phyloP scores from a whole-genome alignment of 2,113 vertebrate species.

The Rhabdomys dilectus region DNA sequence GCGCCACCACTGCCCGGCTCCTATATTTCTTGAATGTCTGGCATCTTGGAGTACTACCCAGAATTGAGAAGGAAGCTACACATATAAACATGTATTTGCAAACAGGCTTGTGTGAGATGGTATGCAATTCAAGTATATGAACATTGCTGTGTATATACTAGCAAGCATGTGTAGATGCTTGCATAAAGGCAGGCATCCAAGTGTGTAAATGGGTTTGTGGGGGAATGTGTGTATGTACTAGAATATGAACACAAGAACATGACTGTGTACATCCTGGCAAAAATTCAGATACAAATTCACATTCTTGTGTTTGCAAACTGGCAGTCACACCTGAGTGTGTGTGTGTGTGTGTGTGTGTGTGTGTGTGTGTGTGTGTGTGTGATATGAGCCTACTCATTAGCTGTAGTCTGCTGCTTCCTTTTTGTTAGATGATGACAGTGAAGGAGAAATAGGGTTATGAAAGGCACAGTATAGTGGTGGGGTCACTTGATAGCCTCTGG shows the following conservation, averaged over 20 bases:
- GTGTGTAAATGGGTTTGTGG: not conserved
- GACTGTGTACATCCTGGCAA: not conserved
- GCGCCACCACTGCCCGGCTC: no score
- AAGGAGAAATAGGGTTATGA: not conserved
- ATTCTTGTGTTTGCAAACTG: not conserved
- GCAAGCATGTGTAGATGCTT: not conserved
- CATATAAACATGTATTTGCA: not conserved
- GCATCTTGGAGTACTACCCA: no score
- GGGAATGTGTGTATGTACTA: not conserved
- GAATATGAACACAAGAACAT: not conserved
- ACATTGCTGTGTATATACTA: not conserved
- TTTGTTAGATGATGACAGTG: no score
- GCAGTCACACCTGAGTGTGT: not conserved
- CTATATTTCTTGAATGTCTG: not conserved
- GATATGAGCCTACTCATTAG: not conserved
- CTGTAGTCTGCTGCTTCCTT: no score
- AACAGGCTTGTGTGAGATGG: not conserved
- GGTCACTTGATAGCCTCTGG: not conserved
- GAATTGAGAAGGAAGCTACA: no score
- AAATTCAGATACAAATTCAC: not conserved
- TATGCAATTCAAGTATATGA: not conserved
- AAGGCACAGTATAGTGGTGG: not conserved
- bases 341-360: not conserved
- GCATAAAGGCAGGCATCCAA: not conserved
- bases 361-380: not conserved